A percentile compares a stretch with the other conserved stretches of the same genome.
phyloP scores from a whole-genome alignment of 2,113 vertebrate genomes.

The Terrapene triunguis region DNA sequence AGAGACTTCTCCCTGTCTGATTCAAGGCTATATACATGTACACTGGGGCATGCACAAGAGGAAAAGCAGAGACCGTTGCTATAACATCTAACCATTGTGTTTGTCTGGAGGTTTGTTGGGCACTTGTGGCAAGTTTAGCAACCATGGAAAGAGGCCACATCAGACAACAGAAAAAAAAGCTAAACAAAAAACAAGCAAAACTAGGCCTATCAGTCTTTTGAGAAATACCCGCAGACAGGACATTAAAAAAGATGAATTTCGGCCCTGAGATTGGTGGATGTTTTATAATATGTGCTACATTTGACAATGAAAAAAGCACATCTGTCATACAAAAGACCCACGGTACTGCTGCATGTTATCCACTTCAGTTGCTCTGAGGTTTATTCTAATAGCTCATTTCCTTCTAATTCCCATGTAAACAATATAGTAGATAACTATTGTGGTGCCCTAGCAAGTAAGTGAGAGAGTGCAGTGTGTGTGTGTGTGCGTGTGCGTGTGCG shows the following conservation, averaged over 20 bases:
- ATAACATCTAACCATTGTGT: not conserved
- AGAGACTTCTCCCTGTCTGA: not conserved
- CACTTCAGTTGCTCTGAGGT: not conserved
- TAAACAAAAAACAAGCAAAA: not conserved
- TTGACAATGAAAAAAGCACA: not conserved
- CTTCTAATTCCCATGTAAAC: not conserved
- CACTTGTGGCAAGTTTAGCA: not conserved
- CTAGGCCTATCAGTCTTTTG: not conserved
- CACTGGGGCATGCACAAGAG: fast-evolving
- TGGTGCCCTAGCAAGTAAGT: not conserved
- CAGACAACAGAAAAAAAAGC: not conserved
- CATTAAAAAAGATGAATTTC: not conserved
- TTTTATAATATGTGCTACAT: fast-evolving
- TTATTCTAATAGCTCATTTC: not conserved
- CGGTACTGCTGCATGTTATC: not conserved
- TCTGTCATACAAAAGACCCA: not conserved
- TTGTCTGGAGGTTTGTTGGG: not conserved
- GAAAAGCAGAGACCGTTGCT: not conserved
- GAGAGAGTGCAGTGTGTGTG: too few relatives aligned
- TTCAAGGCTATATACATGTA: not conserved
- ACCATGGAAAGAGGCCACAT: not conserved
- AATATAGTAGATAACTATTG: not conserved
- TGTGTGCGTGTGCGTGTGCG: not conserved
- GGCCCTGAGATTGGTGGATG: not conserved
- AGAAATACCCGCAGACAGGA: not conserved